Evolutionary conservation across 92 coral and sea anemone species (phyloP).

Genomic region (Porites lobata): DNA sequence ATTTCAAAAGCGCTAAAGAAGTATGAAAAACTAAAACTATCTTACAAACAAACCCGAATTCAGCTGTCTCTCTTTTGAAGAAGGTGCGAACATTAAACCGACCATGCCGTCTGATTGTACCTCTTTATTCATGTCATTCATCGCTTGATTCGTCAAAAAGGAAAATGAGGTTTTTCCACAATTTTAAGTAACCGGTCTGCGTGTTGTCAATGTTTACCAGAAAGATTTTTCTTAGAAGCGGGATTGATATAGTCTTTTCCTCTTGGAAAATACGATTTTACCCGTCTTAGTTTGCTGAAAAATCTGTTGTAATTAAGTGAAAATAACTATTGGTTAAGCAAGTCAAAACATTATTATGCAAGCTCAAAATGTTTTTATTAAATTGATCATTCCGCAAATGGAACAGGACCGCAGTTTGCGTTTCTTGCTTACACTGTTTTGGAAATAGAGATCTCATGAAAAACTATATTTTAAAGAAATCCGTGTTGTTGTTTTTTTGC

Average conservation of each 20-base stretch:
- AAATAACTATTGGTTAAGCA: conserved; percentile 4
- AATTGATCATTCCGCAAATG: conserved; percentile 12
- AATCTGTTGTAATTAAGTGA: conserved; percentile 8
- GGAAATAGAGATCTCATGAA: not conserved
- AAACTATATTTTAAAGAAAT: conserved; percentile 15
- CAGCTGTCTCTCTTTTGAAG: conserved; percentile 43
- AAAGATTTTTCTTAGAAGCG: too few species aligned
- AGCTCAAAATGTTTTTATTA: not conserved
- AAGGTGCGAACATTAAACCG: conserved; percentile 16
- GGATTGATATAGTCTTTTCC: too few species aligned
- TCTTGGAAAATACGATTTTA: too few species aligned
- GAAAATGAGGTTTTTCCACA: too few species aligned
- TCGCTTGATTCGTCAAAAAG: not conserved
- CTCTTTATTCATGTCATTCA: not conserved
- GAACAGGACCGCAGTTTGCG: not conserved
- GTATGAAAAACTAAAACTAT: conserved; percentile 23
- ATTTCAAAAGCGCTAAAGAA: conserved; percentile 46
- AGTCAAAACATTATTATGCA: conserved; percentile 19
- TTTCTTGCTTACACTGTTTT: not conserved
- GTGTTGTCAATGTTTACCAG: too few species aligned
- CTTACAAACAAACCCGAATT: conserved; percentile 37
- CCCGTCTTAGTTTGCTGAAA: too few species aligned
- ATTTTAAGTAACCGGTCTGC: too few species aligned
- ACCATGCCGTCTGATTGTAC: not conserved
- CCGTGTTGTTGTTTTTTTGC: conserved; percentile 26